Base-by-base conservation (phyloP, 2,888 invertebrate genomes). In the Meliscaeva auricollis region DNA sequence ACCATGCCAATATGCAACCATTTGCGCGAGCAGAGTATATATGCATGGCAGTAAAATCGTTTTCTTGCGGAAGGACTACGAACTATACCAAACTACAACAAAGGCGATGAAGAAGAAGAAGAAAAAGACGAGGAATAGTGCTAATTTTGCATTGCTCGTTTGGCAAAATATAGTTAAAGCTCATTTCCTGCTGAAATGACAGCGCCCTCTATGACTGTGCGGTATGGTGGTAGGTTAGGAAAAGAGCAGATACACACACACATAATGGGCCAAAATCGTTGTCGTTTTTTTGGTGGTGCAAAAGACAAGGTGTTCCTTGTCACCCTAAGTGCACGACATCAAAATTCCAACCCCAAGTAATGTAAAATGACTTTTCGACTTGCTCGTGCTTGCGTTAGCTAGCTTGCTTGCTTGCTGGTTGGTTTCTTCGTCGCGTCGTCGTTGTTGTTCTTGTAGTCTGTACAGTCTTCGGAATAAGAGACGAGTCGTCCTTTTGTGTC, bases 281-380 rank as follows among this genome's bases (percentile, higher is more conserved):
- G 70, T 85, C 72, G 73, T n/a, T 73, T 69, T n/a, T 81, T 69
- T 13, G 38, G n/a, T 50, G 66, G 73, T 72, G 72, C 60, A 72
- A 72, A 85, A 85, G 80, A 76, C 85, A 85, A 85, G 81, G 77
- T 81, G 81, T 76, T 80, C 76, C 75, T 52, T 79, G 79, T 84
- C 84, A 72, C 72, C 85, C 85, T 58, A 77, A 76, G 85, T 81
- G 80, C 85, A 73, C 66, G 81, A 85, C 80, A 80, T 81, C 85
- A 72, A 69, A 85, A 77, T 76, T 64, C 76, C 76, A 68, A 69
- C 32, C 73, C 64, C 72, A 60, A 81, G 81, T 85, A 77, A 73
- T 68, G 64, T 54, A 20, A 38, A 69, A 85, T 81, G 85, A 81
- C 85, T 85, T 85, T 77, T 85, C 38, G 69, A 68, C 85, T 81